Evolutionary conservation across 2,888 invertebrate species (phyloP), one percentile per base, ranked within the genome.

Genomic region (Lepidochrysops patricia): DNA sequence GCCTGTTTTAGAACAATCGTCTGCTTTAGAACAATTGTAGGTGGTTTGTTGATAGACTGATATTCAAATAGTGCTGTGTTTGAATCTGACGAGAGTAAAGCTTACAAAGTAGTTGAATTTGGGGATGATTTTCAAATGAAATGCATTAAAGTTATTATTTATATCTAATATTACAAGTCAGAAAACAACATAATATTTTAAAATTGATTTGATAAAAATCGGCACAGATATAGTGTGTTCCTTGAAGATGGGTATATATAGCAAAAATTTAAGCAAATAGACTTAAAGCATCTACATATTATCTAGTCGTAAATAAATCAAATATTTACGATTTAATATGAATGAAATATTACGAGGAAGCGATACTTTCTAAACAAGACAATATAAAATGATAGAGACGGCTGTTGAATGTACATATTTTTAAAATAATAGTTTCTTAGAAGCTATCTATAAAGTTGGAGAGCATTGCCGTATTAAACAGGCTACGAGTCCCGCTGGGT

Each of bases 391-490:
- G 9, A 52, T 52, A 52, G 19, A 54, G 54, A 32, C 54, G 29
- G 27, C 15, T 29, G 54, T 32, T 19, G 50, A 43, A 43, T 19
- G 43, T 43, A 43, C 54, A 32, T 23, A 29, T 19, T 54, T 54
- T 29, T 12, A 32, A 32, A 54, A 54, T 54, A 54, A 52, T 52
- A 54, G 32, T 67, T 66, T 64, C 63, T 65, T 65, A 66, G 67
- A 52, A 35, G 35, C 50, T 67, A 67, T 70, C 68, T 69, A 72
- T 67, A 74, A 75, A 77, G 76, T 71, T 77, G 74, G 73, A 74
- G 75, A 78, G 74, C 73, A 77, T 78, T 77, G 77, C 76, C 74
- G 77, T 79, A 76, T 75, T 79, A 73, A 71, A 80, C 72, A 78
- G 73, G 72, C 66, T 68, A 69, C 61, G 67, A 68, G 63, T 68